Percentiles rank a stretch among this genome's conserved stretches.
Evolutionary conservation across 2,113 vertebrate genomes (phyloP).

Genomic region (Elaphurus davidianus): DNA sequence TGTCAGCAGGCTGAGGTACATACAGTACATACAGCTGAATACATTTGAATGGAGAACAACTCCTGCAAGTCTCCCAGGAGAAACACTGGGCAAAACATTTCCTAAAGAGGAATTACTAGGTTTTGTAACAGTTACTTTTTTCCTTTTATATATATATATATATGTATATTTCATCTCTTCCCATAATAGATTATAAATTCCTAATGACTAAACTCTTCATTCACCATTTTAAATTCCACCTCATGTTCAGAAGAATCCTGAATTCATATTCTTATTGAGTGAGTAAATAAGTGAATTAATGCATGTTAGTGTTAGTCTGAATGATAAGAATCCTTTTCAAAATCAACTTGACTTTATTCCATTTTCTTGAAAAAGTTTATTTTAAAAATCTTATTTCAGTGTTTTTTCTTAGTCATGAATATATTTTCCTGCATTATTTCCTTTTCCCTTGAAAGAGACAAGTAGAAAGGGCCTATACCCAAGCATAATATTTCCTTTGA

Average conservation of each 20-base stretch:
- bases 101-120: not conserved
- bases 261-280: conserved; percentile 5
- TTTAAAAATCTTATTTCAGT: not conserved
- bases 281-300: not conserved
- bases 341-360: not conserved
- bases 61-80: not conserved
- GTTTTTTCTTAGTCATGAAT: not conserved
- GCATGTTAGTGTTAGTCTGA: not conserved
- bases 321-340: not conserved
- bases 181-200: conserved; percentile 3
- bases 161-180: not conserved
- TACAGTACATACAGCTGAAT: not conserved
- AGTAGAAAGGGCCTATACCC: not conserved
- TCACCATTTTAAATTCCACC: conserved; percentile 40
- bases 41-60: not conserved
- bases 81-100: not conserved
- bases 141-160: not conserved
- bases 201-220: not conserved
- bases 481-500: not conserved
- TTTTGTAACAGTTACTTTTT: not conserved
- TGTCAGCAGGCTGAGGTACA: not conserved
- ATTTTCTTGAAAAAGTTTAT: not conserved
- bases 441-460: not conserved
- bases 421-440: not conserved
- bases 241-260: not conserved